Base-by-base conservation (phyloP, 2,888 invertebrate species). In the Lycia hirtaria region DNA sequence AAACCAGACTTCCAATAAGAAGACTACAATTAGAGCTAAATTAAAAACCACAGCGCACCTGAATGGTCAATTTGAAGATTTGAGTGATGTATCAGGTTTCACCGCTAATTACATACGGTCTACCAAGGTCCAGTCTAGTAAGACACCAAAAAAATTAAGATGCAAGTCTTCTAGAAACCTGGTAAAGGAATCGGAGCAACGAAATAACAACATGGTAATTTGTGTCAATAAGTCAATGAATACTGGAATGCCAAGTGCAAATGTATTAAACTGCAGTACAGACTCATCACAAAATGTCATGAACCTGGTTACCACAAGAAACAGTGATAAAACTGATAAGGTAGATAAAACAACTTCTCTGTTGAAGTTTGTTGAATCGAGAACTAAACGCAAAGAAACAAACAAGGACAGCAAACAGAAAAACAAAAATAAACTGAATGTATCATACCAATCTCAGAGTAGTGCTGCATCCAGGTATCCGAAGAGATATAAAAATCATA, bases 61-160 rank as follows among this genome's bases (percentile, higher is more conserved):
- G n/a, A 88, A 88, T 71, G 85, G 86, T 6, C 82, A 86, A 48
- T 88, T 85, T 76, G 91, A 91, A 57, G 90, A 92, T 47, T 61
- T 87, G 14, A 92, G 92, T 75, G 92, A 92, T 76, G 88, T 92
- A 2, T 92, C 92, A 28, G 92, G 92, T 0, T 88, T 91, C 54
- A 92, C 92, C 19, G 92, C 91, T 2, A 92, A 89, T 66, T 92
- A 92, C 60, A 92, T 92, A 24, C 78, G 89, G 26, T 92, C 92
- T 14, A 90, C 92, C 12, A 92, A 91, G 70, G 64, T 88, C 12
- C 80, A 85, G 58, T 77, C 83, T 14, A 72, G 75, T 33, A 89
- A 84, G 70, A 80, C 80, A 54, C 74, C 82, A 15, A 76, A 79
- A 28, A 88, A 85, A 67, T 60, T 83, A 20, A 81, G 83, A 60